Evolutionary conservation across 2,113 vertebrate species (phyloP).

Genomic region (Caranx melampygus): DNA sequence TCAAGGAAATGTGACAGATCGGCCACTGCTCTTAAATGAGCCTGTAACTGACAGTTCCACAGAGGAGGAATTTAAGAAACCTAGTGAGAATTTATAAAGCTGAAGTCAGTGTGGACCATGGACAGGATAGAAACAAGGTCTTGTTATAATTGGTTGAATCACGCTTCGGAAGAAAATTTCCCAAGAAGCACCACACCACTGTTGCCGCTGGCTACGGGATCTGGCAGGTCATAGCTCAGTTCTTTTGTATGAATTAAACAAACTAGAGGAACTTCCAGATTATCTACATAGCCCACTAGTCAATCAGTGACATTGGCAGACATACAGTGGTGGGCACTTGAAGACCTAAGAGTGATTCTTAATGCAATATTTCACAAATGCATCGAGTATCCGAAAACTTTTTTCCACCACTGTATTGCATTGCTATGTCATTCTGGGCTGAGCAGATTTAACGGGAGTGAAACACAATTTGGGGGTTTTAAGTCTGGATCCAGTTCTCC

Average conservation of each 20-base stretch:
- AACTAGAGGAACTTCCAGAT: neutral
- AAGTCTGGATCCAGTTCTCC: neutral
- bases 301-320: neutral
- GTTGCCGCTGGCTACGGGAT: neutral
- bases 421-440: neutral
- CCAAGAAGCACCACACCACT: neutral
- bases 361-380: no score
- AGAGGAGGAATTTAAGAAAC: neutral
- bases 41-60: neutral
- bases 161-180: neutral
- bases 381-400: no score
- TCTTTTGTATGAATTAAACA: neutral
- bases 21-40: neutral
- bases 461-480: neutral
- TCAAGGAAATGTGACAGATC: conserved; percentile 21
- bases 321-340: no score
- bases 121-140: neutral
- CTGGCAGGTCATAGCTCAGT: neutral
- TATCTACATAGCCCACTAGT: neutral
- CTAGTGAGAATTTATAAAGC: neutral
- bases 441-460: neutral
- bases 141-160: neutral
- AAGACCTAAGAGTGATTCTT: no score
- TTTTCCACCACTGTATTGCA: neutral
- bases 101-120: neutral